Base-by-base conservation (phyloP, 2,113 vertebrate genomes). In the Hucho hucho region DNA sequence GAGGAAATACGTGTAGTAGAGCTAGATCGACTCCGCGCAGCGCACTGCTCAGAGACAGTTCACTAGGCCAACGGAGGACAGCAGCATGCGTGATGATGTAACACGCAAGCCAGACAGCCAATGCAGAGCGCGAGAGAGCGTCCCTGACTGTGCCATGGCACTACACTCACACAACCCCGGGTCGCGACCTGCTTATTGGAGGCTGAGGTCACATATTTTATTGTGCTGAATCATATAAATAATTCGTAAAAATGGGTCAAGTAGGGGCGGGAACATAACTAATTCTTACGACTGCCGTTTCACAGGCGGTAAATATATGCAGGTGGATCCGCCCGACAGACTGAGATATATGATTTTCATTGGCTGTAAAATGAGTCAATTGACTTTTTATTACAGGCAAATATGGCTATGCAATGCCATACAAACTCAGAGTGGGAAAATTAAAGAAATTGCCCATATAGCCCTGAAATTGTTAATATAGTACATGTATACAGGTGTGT, bases 31-130 rank as follows among this genome's bases (percentile, higher is more conserved):
- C 82, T 83, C 84, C 86, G 76, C 78, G 87, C 87, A 87, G 76
- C 76, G 81, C 88, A 89, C 83, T 4, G 49, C 14, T 53, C 82
- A 84, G 37, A 43, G 37, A 43, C 82, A 89, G 92, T 92, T 93
- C 92, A 93, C 85, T 93, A 84, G 91, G 91, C 87, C 93, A 93
- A 73, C 81, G 76, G 87, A 90, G 88, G 89, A 91, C 90, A 90
- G 84, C 82, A 61, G 59, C 84, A 88, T 86, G 88, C 89, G 87
- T 90, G 90, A 90, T 92, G 90, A 91, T 91, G 91, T 89, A 91
- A 92, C 88, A 89, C 86, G 88, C 88, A 88, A 88, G 12, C 71
- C 14, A 76, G 81, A 70, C 47, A 70, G 72, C 14, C 13, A 26
- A 63, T 59, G 20, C 46, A 64, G 25, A 69, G 65, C 22, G 25